Percentiles rank a stretch among this genome's conserved stretches.
phyloP scores from a whole-genome alignment of 1,140 invertebrate species.

The Achroia grisella region DNA sequence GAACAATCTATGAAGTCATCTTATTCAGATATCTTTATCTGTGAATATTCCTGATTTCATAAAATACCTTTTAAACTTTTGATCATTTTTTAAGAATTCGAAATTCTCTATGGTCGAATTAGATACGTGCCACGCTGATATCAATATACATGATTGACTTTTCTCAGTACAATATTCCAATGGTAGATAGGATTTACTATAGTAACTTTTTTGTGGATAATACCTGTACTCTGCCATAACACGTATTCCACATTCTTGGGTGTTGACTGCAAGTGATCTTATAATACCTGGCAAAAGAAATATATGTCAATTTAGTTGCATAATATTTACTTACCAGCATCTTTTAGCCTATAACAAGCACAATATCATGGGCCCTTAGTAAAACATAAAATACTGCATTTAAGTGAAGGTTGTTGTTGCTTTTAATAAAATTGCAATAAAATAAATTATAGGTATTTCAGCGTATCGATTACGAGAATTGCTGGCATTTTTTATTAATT shows the following conservation, averaged over 20 bases:
- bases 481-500: too few species aligned
- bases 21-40: constrained; percentile 13
- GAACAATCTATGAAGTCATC: too few species aligned
- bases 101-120: constrained; percentile 54
- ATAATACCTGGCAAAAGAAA: constrained; percentile 33
- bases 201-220: constrained; percentile 29
- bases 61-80: constrained; percentile 47
- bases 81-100: constrained; percentile 44
- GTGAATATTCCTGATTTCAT: constrained; percentile 25
- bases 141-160: constrained; percentile 41
- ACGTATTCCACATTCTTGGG: constrained; percentile 38
- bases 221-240: constrained; percentile 51
- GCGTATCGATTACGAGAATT: too few species aligned
- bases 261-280: constrained; percentile 37
- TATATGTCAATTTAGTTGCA: too few species aligned
- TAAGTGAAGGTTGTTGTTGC: too few species aligned
- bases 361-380: too few species aligned
- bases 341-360: too few species aligned
- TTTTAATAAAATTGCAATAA: too few species aligned
- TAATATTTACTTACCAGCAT: too few species aligned
- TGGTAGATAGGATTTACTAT: constrained; percentile 18
- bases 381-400: too few species aligned
- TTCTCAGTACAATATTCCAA: constrained; percentile 47
- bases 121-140: constrained; percentile 53
- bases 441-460: too few species aligned